Evolutionary conservation across 2,888 invertebrate species (phyloP).

Genomic region (Pheosia gnoma): DNA sequence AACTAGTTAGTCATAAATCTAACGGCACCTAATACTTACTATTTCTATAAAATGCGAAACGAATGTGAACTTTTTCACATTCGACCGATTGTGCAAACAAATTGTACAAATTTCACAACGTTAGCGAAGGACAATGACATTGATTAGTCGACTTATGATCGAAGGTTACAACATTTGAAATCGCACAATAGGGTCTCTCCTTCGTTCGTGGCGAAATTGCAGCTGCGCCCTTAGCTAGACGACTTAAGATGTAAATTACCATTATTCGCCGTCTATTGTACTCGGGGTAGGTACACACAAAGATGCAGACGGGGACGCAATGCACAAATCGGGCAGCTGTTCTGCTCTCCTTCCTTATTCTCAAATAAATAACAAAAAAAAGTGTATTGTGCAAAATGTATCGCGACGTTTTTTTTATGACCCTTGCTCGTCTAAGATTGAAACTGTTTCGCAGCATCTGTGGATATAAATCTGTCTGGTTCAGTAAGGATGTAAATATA

Average conservation of each 20-base stretch:
- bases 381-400: conserved; percentile 80
- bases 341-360: conserved; percentile 72
- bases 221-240: conserved; percentile 79
- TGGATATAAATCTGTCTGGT: conserved; percentile 9
- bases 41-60: not conserved
- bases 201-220: conserved; percentile 66
- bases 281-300: conserved; percentile 65
- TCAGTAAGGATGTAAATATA: conserved; percentile 21
- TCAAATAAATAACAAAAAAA: conserved; percentile 69
- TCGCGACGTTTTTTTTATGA: conserved; percentile 63
- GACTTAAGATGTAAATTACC: conserved; percentile 84
- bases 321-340: conserved; percentile 83
- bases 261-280: conserved; percentile 76
- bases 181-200: conserved; percentile 52
- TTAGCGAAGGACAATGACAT: conserved; percentile 41
- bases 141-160: conserved; percentile 60
- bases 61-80: not conserved
- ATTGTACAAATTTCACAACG: conserved; percentile 24
- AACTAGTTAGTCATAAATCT: too few species aligned
- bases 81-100: conserved; percentile 30
- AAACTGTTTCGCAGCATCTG: conserved; percentile 23
- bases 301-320: conserved; percentile 80
- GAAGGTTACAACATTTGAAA: conserved; percentile 49
- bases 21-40: not conserved
- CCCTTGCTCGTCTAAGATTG: conserved; percentile 44